phyloP scores from a whole-genome alignment of 2,113 vertebrate species.

The Carassius auratus region DNA sequence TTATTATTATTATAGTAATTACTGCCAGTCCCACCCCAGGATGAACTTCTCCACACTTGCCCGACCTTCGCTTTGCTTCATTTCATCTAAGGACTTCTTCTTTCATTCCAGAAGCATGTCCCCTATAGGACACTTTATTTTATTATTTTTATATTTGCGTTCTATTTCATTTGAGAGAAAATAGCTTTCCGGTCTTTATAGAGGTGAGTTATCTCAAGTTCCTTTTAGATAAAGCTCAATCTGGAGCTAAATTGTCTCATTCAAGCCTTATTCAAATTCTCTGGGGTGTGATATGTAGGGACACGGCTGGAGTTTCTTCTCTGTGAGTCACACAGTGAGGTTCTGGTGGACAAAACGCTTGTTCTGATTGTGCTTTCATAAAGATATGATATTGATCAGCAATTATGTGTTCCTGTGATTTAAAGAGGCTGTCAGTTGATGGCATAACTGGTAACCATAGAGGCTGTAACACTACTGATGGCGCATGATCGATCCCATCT shows the following conservation, averaged over 20 bases:
- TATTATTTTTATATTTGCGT: not conserved
- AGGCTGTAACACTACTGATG: slow-evolving; percentile 23
- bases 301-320: not conserved
- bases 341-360: not conserved
- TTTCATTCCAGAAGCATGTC: slow-evolving; percentile 4
- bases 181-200: slow-evolving; percentile 33
- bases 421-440: slow-evolving; percentile 34
- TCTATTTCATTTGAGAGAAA: slow-evolving; percentile 18
- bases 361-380: not conserved
- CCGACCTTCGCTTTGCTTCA: not conserved
- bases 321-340: not conserved
- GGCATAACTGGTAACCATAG: slow-evolving; percentile 51
- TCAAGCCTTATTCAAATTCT: not conserved
- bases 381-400: slow-evolving; percentile 33
- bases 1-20: too few relatives aligned
- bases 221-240: slow-evolving; percentile 21
- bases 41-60: not conserved
- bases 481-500: slow-evolving; percentile 12
- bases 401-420: slow-evolving; percentile 36
- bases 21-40: too few relatives aligned
- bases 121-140: not conserved
- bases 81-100: not conserved
- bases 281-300: not conserved
- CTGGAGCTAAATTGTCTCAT: slow-evolving; percentile 28
- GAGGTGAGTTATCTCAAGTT: not conserved